Evolutionary conservation across 2,888 invertebrate species (phyloP).

Genomic region (Idaea straminata): DNA sequence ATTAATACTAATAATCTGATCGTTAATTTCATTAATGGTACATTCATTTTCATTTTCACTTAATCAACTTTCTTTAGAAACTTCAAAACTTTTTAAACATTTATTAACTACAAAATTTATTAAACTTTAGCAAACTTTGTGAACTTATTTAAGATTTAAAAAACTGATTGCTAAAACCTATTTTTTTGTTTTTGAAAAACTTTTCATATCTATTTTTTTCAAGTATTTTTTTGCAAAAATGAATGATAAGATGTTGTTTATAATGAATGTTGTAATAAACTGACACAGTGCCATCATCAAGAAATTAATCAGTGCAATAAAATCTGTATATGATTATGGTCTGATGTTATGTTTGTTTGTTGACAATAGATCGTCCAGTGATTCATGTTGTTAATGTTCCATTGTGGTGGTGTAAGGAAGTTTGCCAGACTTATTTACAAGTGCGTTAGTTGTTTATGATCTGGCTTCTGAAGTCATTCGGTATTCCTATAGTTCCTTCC

Average conservation of each 20-base stretch:
- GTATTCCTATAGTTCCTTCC: background rate
- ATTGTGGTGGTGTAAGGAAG: background rate
- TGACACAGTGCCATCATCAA: background rate
- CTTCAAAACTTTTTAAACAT: background rate
- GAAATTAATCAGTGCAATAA: background rate
- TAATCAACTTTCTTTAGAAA: background rate
- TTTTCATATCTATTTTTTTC: background rate
- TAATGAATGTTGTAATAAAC: background rate
- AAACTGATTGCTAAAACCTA: background rate
- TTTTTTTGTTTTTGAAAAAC: background rate
- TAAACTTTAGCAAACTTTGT: background rate
- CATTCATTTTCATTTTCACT: slow-evolving; percentile 42
- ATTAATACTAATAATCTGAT: slow-evolving; percentile 53
- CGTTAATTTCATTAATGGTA: slow-evolving; percentile 47
- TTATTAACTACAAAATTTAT: background rate
- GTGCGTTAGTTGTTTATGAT: background rate
- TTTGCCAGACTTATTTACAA: background rate
- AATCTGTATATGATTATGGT: background rate
- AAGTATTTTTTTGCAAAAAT: background rate
- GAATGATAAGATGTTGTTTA: background rate
- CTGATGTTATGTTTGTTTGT: background rate
- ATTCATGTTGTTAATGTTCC: background rate
- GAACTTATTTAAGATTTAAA: background rate
- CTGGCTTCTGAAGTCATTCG: background rate
- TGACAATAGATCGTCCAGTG: background rate